phyloP scores from a whole-genome alignment of 2,888 invertebrate genomes.

The Drosophila robusta region DNA sequence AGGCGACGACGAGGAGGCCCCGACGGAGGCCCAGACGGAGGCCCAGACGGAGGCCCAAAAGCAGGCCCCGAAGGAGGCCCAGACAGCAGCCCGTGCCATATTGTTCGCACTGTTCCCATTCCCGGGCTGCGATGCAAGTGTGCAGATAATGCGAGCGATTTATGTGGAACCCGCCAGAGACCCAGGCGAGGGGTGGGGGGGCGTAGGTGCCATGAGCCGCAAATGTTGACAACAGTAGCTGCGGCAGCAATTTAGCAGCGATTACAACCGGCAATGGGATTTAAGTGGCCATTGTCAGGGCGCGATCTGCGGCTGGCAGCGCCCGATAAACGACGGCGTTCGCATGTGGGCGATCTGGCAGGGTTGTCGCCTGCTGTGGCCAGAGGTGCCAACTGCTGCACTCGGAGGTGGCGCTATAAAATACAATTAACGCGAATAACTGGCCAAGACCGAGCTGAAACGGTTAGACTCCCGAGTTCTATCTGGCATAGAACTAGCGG shows the following conservation, averaged over 20 bases:
- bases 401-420: constrained; percentile 37
- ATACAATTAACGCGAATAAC: too few species aligned
- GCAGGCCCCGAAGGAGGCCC: background rate
- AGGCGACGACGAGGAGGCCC: constrained; percentile 27
- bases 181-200: background rate
- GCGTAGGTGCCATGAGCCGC: background rate
- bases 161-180: constrained; percentile 69
- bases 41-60: constrained; percentile 16
- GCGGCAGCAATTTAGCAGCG: constrained; percentile 78
- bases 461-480: too few species aligned
- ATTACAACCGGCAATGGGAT: constrained; percentile 79
- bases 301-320: constrained; percentile 58
- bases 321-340: constrained; percentile 54
- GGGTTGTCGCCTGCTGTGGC: constrained; percentile 22
- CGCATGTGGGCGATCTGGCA: constrained; percentile 68
- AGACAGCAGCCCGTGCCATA: constrained; percentile 54
- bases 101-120: constrained; percentile 37
- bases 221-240: constrained; percentile 54
- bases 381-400: background rate
- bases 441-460: too few species aligned
- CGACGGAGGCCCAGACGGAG: constrained; percentile 7
- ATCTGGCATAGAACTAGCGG: too few species aligned
- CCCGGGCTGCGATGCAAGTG: constrained; percentile 65
- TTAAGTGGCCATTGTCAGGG: constrained; percentile 79
- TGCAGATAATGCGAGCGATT: constrained; percentile 73